Evolutionary conservation across 2,113 vertebrate species (phyloP), one percentile per base, ranked within the genome.

Genomic region (Strigops habroptila): DNA sequence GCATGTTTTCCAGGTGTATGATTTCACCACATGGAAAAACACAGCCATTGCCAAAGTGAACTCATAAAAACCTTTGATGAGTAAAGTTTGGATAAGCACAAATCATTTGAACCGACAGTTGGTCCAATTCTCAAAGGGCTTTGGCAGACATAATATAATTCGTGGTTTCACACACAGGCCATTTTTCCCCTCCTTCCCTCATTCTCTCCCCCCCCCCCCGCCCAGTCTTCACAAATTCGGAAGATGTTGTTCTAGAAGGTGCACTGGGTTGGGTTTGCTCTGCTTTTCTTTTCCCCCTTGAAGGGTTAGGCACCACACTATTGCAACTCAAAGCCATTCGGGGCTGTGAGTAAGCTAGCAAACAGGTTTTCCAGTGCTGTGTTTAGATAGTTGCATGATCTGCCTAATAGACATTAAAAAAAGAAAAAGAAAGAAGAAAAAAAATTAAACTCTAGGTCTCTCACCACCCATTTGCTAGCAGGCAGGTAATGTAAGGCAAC

Each of bases 31-130:
- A 48, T 62, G 93, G 97, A 97, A 98, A 97, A 95, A 96, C 93
- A 93, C 37, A 44, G 55, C 94, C 69, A 48, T 67, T 96, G 97
- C 98, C 97, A 96, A 93, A 94, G 90, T 95, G 90, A 95, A 95
- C 93, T 96, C 97, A 94, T 97, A 96, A 97, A 96, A 96, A 88
- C 85, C 92, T 97, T 97, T 96, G 95, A 97, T 97, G 97, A 95
- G 95, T 90, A 92, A 97, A 96, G 97, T 97, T 97, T 97, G 97
- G 96, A 97, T 97, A 97, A 97, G 92, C 90, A 96, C 96, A 97
- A 97, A 96, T 97, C 93, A 96, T 96, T 94, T 93, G 89, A 96
- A 90, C 86, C 70, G 82, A 94, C 91, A 95, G 90, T 96, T 94
- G 85, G 92, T 90, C 84, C 95, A 95, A 92, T 92, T 95, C 95